Percentiles rank a stretch among this genome's conserved stretches.
These are phyloP conservation scores for Lysandra bellargus DNA, from an alignment of 2,888 invertebrate genomes.

Conservation along the genomic window DNA sequence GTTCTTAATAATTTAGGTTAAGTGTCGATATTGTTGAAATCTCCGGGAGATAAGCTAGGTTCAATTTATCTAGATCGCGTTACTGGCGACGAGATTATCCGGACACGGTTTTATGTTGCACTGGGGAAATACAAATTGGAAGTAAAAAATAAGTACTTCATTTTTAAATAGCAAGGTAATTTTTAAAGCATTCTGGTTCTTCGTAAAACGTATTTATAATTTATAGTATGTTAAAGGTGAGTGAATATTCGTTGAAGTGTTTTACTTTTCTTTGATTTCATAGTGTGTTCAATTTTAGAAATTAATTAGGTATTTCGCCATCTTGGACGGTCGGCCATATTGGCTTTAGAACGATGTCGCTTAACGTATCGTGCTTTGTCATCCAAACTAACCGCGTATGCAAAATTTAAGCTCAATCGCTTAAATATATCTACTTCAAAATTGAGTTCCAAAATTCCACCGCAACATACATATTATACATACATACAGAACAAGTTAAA, in stretches of 20 bases:
- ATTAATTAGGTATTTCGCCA: too few species aligned
- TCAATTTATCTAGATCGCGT: constrained; percentile 15
- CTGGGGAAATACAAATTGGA: constrained; percentile 22
- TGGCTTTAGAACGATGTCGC: too few species aligned
- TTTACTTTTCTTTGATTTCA: background rate
- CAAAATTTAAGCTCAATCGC: too few species aligned
- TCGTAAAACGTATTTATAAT: too few species aligned
- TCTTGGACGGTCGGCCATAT: too few species aligned
- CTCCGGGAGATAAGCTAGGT: constrained; percentile 3
- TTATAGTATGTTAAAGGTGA: background rate
- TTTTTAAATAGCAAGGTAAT: constrained; percentile 8
- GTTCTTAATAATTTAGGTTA: constrained; percentile 3
- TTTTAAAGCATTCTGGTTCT: background rate
- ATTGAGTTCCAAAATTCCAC: too few species aligned
- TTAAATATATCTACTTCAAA: too few species aligned
- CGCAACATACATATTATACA: too few species aligned
- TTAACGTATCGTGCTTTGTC: too few species aligned
- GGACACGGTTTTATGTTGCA: constrained; percentile 9
- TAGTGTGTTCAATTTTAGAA: background rate
- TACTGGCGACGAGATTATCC: constrained; percentile 14
- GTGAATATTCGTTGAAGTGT: background rate
- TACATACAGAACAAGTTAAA: too few species aligned
- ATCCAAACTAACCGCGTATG: too few species aligned
- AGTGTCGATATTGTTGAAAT: constrained; percentile 20
- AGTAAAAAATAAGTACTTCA: constrained; percentile 21